These are phyloP conservation scores for Betta splendens DNA, from an alignment of 2,797 vertebrate species.

Conservation along the genomic window DNA sequence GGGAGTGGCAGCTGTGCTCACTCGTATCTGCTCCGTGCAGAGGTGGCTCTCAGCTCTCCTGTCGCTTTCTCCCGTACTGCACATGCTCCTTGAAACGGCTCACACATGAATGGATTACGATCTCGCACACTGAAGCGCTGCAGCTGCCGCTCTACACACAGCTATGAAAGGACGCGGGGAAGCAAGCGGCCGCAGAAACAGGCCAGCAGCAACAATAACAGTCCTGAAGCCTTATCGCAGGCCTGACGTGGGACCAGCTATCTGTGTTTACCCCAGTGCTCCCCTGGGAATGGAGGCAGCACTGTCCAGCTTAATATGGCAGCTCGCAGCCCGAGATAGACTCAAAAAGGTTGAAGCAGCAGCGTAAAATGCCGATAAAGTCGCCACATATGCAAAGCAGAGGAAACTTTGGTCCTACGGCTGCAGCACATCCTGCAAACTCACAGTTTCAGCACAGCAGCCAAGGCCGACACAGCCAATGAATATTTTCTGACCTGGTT, in stretches of 20 bases:
- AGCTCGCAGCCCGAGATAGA: slow-evolving; percentile 23
- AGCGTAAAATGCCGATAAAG: slow-evolving; percentile 24
- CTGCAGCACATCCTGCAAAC: slow-evolving; percentile 15
- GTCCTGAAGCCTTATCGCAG: slow-evolving; percentile 50
- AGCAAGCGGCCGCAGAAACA: too few species aligned
- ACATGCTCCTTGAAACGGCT: slow-evolving; percentile 3
- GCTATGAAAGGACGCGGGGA: slow-evolving; percentile 20
- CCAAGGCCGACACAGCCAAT: slow-evolving; percentile 4
- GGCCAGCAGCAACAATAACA: slow-evolving; percentile 26
- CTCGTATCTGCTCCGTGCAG: slow-evolving; percentile 57
- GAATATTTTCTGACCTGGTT: slow-evolving; percentile 12
- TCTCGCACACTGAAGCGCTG: slow-evolving; percentile 6
- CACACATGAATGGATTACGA: slow-evolving; percentile 11
- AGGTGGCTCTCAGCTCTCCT: slow-evolving; percentile 15
- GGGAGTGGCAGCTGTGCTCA: slow-evolving; percentile 57
- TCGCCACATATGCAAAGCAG: slow-evolving; percentile 5
- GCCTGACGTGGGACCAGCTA: slow-evolving; percentile 45
- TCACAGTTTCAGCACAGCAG: slow-evolving; percentile 12
- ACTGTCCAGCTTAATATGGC: slow-evolving; percentile 22
- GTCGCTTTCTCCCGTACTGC: slow-evolving; percentile 20
- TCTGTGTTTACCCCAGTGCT: slow-evolving; percentile 53
- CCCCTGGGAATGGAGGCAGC: slow-evolving; percentile 52
- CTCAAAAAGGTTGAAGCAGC: slow-evolving; percentile 22
- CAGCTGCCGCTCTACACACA: slow-evolving; percentile 31
- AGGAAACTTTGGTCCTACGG: slow-evolving; percentile 5